Base-by-base conservation (phyloP, 2,113 vertebrate genomes). In the Lanius collurio region DNA sequence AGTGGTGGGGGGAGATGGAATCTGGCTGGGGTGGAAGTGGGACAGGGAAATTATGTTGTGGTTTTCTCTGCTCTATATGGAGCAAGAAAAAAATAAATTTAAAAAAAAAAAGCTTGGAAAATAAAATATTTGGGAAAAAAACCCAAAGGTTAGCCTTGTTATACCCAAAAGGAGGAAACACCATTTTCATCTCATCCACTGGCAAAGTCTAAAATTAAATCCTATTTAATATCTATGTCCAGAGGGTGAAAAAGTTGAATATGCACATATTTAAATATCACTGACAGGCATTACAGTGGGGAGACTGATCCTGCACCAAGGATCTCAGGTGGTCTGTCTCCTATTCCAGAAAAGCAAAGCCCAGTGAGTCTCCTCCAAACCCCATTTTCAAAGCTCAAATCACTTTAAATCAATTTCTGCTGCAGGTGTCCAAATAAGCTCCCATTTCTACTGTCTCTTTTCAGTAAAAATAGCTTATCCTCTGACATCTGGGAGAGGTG, bases 401-500 rank as follows among this genome's bases (percentile, higher is more conserved):
- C 74, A 35, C 65, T 91, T 94, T 30, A 91, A 86, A 95, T 94
- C 82, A 63, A 81, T 92, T 97, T 96, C 69, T 95, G 73, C 83
- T 78, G 78, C 77, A 94, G 79, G 56, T 94, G 86, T 88, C 95
- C 92, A 97, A 96, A 95, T 71, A 95, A 96, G 52, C 69, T 76
- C 47, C 13, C 5, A 3, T 86, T 96, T 96, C 89, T 90, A 26
- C 90, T 14, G 56, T 91, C 60, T 81, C 93, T 92, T 84, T 91
- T 93, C 7, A 30, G 89, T 91, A 97, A 97, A 96, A 97, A 96
- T 95, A 95, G 69, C 82, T 92, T 87, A 76, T 86, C 89, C 87
- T 95, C 73, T 94, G 92, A 96, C 92, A 96, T 94, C 82, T 93
- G 78, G 85, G 89, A 95, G 92, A 97, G 95, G 96, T 95, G 95